Base-by-base conservation (phyloP, 2,888 invertebrate genomes). In the Lepidochitona cinerea region DNA sequence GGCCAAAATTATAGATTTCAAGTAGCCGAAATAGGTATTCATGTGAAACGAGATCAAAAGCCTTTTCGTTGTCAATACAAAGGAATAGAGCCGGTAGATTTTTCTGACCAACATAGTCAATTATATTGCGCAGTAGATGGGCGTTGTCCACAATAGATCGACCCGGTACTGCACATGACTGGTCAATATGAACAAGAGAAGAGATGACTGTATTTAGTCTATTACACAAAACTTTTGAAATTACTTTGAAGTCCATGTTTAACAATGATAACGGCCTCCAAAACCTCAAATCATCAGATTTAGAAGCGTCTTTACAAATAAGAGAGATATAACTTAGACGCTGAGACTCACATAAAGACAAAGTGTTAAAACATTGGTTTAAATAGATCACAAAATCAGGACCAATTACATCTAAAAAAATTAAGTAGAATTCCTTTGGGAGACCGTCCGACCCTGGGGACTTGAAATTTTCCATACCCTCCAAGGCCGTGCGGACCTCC, bases 51-150 rank as follows among this genome's bases (percentile, higher is more conserved):
- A 80, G 68, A 67, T 82, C 81, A 53, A 82, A 82, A 0, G 81
- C 81, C 49, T 82, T 83, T 65, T 78, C 79, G 68, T 81, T 82
- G 64, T 83, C 82, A 37, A 81, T 37, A 72, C 59, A 66, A 37
- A 81, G 75, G 67, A 81, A 79, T 37, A 69, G 68, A 49, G 76
- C 73, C 37, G 64, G 18, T 23, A 77, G 32, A 18, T 80, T 33
- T 69, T 80, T 76, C 53, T 77, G 75, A 26, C 79, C 68, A n/a
- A 71, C 53, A 80, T 77, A 81, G 66, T 79, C 76, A 29, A 77
- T 23, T 33, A 79, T 68, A 73, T 79, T 74, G n/a, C 80, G 52
- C 3, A 79, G 53, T 33, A 81, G 59, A 76, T 80, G 78, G 12
- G 72, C 65, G 70, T 80, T 82, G 37, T 81, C 81, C 68, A 78